Base-by-base conservation (phyloP, 2,888 invertebrate genomes). In the Coleophora flavipennella region DNA sequence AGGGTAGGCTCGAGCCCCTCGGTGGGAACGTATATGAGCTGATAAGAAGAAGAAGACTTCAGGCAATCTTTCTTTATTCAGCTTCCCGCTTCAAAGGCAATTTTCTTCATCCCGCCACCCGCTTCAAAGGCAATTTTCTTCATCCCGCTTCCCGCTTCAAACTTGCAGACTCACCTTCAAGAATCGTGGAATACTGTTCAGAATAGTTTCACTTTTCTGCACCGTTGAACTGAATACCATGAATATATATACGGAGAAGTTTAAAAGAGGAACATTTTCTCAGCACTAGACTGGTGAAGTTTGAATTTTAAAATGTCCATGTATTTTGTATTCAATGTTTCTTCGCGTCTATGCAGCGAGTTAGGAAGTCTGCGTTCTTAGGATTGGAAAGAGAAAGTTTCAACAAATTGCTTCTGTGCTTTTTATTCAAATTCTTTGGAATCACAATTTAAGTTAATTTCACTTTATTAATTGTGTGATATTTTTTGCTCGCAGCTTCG, bases 131-230 rank as follows among this genome's bases (percentile, higher is more conserved):
- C 6, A 20, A 4, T 20, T 20, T 3, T 4, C 3, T 20, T 4
- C 6, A 20, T 31, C 40, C 10, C 25, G 14, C 40, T 39, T 25
- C 38, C 35, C 28, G 49, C 40, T 47, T 46, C 32, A 53, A 42
- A 44, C 56, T 64, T 65, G 26, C 35, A 12, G 39, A 38, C 35
- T n/a, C n/a, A 26, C 45, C 42, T 36, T 39, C 46, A 56, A 59
- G 59, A 60, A 59, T 51, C 50, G 65, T 55, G 20, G 59, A 64
- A 64, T 63, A 56, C 57, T 54, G 53, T 55, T 53, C 57, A 57
- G 64, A 71, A 74, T 75, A 76, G 76, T 80, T 77, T 79, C 80
- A 80, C 75, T 81, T 81, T 80, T 79, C 78, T 67, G 71, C 74
- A 57, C 63, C 76, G 70, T 53, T 77, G 79, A 66, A 63, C 71